Percentiles rank a stretch among this genome's conserved stretches.
Conservation (phyloP, 2,797 vertebrate species). For the Hydrolagus colliei region DNA sequence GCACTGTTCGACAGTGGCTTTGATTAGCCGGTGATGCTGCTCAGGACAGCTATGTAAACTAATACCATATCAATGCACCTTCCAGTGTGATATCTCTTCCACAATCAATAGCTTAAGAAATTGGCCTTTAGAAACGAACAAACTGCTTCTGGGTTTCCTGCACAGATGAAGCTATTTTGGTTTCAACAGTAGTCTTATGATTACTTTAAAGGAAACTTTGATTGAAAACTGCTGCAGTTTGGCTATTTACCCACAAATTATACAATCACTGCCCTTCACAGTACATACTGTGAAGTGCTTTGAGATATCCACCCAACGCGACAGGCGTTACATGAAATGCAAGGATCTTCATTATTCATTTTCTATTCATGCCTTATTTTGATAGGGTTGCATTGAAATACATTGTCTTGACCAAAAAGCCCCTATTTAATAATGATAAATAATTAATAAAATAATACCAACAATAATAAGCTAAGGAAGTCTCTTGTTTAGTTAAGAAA, state of each 20-base stretch:
- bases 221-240: slow-evolving; percentile 21
- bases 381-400: slow-evolving; percentile 2
- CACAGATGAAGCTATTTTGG: slow-evolving; percentile 5
- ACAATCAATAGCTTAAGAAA: slow-evolving; percentile 59
- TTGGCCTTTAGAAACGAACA: slow-evolving; percentile 43
- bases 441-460: no score
- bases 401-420: background rate
- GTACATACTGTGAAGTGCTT: no score
- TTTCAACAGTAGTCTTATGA: slow-evolving; percentile 22
- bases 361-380: background rate
- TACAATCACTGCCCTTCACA: no score
- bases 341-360: no score
- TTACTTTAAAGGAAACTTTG: slow-evolving; percentile 4
- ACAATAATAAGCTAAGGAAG: no score
- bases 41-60: slow-evolving; percentile 61
- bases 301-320: no score
- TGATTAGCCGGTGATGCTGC: slow-evolving; percentile 63
- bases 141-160: slow-evolving; percentile 40
- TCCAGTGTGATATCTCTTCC: slow-evolving; percentile 69
- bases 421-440: no score
- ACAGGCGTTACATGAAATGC: no score
- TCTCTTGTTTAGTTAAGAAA: background rate
- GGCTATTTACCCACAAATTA: background rate
- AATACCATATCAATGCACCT: slow-evolving; percentile 63
- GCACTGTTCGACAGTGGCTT: slow-evolving; percentile 57